A percentile compares a stretch with the other conserved stretches of the same genome.
phyloP scores from a whole-genome alignment of 2,888 invertebrate genomes.

The Stegophylla sp. region DNA sequence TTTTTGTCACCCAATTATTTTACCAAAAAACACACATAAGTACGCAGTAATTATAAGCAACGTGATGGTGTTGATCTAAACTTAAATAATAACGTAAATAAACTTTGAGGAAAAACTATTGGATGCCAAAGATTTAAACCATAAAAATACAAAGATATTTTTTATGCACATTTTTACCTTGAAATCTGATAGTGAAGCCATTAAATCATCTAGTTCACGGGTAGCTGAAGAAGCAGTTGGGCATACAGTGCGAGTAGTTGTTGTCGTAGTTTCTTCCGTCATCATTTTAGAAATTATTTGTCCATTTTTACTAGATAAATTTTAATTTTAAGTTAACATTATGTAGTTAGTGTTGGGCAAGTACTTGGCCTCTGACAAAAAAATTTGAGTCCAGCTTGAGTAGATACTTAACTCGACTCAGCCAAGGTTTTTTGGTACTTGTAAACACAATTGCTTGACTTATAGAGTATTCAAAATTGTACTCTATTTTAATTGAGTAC shows the following conservation, averaged over 20 bases:
- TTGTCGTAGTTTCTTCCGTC: slow-evolving; percentile 66
- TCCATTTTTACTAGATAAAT: slow-evolving; percentile 64
- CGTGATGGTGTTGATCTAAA: not conserved
- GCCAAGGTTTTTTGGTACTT: too few species aligned
- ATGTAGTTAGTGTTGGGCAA: too few species aligned
- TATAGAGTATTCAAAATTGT: too few species aligned
- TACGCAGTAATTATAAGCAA: not conserved
- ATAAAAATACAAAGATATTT: slow-evolving; percentile 11
- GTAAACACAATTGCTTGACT: too few species aligned
- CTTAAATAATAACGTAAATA: not conserved
- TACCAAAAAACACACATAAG: not conserved
- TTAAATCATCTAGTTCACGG: slow-evolving; percentile 91
- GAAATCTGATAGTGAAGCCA: slow-evolving; percentile 94
- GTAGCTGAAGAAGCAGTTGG: slow-evolving; percentile 84
- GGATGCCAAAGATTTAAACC: not conserved
- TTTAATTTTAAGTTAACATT: slow-evolving; percentile 43
- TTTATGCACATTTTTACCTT: slow-evolving; percentile 72
- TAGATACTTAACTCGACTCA: too few species aligned
- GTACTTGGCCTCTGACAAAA: too few species aligned
- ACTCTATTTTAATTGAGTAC: too few species aligned
- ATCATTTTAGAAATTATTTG: slow-evolving; percentile 66
- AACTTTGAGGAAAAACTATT: not conserved
- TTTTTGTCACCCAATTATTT: not conserved
- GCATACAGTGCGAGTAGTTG: slow-evolving; percentile 64
- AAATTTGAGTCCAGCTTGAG: too few species aligned